Evolutionary conservation across 2,797 vertebrate genomes (phyloP).

Genomic region (Clarias fuscus): DNA sequence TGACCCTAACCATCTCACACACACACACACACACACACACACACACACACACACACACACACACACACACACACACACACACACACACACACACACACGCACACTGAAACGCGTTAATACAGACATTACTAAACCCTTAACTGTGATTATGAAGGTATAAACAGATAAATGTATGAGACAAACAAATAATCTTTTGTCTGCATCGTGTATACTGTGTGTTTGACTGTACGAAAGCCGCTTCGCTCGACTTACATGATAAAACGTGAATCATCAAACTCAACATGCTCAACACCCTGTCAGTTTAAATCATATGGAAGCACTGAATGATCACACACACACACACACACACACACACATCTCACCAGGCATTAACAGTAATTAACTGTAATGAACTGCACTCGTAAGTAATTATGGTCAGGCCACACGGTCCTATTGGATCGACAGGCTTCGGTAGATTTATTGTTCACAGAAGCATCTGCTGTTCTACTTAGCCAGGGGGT

Average conservation of each 20-base stretch:
- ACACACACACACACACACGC: conserved; percentile 16
- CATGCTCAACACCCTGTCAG: conserved; percentile 17
- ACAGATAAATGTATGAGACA: background rate
- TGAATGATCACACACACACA: conserved; percentile 4
- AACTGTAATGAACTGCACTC: conserved; percentile 20
- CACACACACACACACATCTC: background rate
- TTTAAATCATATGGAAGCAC: conserved; percentile 25
- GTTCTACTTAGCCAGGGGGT: conserved; percentile 55
- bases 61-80: conserved; percentile 35
- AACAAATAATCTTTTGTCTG: conserved; percentile 1
- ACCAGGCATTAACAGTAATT: conserved; percentile 17
- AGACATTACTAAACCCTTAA: background rate
- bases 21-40: conserved; percentile 22
- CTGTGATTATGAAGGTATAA: background rate
- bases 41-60: conserved; percentile 12
- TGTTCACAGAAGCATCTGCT: conserved; percentile 60
- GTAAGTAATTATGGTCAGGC: conserved; percentile 65
- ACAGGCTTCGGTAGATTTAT: conserved; percentile 46
- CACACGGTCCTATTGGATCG: conserved; percentile 62
- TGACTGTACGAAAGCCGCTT: background rate
- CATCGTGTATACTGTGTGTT: conserved; percentile 4
- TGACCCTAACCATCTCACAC: conserved; percentile 47
- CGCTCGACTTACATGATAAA: conserved; percentile 4
- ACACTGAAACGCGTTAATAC: background rate
- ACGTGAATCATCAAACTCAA: conserved; percentile 10